These are phyloP conservation scores for Exaiptasia diaphana DNA, from an alignment of 64 coral and sea anemone species.

Conservation along the genomic window DNA sequence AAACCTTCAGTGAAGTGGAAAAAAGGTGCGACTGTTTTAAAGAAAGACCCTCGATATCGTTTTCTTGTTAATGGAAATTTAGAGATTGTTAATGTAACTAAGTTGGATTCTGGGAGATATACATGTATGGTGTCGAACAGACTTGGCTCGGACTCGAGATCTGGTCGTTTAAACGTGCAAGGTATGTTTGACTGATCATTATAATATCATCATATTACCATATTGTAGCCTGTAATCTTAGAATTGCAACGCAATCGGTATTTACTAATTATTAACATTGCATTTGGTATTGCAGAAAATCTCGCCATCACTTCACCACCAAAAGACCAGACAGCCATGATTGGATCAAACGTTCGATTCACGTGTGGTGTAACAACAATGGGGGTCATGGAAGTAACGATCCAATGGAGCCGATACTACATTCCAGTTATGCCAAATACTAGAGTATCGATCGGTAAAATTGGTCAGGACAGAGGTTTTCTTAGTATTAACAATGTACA, in stretches of 20 bases:
- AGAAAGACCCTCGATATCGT: slow-evolving; percentile 33
- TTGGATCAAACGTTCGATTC: neutral
- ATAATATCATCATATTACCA: too few relatives aligned
- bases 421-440: slow-evolving; percentile 1
- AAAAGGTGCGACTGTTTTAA: slow-evolving; percentile 16
- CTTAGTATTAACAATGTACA: slow-evolving; percentile 6
- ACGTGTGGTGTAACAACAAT: slow-evolving; percentile 34
- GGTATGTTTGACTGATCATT: neutral
- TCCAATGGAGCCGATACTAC: slow-evolving; percentile 27
- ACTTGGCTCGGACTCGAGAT: slow-evolving; percentile 26
- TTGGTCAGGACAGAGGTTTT: slow-evolving; percentile 5
- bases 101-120: slow-evolving; percentile 41
- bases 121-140: slow-evolving; percentile 58
- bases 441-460: slow-evolving; percentile 18
- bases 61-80: slow-evolving; percentile 66
- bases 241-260: too few relatives aligned
- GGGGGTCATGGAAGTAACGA: slow-evolving; percentile 23
- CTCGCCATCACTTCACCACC: neutral
- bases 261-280: neutral
- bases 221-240: too few relatives aligned
- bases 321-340: neutral
- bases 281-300: slow-evolving; percentile 11
- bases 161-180: slow-evolving; percentile 22
- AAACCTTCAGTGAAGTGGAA: slow-evolving; percentile 61
- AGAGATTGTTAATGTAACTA: slow-evolving; percentile 53